Percentiles rank a stretch among this genome's conserved stretches.
These are phyloP conservation scores for Oreochromis grahami DNA, from an alignment of 2,797 vertebrate genomes.

Conservation along the genomic window DNA sequence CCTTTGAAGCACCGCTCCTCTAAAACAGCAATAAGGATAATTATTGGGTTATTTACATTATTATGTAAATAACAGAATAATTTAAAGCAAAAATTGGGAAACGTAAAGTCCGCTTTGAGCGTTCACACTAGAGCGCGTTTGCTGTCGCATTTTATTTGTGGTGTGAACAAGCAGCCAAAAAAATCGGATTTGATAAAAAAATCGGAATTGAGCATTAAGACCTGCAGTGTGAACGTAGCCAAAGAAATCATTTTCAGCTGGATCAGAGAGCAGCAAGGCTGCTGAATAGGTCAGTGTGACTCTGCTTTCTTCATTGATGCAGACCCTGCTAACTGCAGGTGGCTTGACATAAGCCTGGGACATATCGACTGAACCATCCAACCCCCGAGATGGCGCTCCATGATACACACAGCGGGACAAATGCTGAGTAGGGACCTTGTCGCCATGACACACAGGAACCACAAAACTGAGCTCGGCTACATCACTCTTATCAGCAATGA, in stretches of 20 bases:
- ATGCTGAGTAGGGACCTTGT: neutral
- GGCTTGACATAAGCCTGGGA: conserved; percentile 2
- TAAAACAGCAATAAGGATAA: too few species aligned
- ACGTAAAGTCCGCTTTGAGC: too few species aligned
- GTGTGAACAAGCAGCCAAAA: too few species aligned
- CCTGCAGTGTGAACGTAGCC: too few species aligned
- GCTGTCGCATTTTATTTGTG: too few species aligned
- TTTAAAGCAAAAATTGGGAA: too few species aligned
- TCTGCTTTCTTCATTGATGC: conserved; percentile 3
- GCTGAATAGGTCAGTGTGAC: conserved; percentile 26
- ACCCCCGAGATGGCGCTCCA: neutral
- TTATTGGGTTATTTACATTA: too few species aligned
- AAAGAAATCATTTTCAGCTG: conserved; percentile 26
- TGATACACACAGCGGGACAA: neutral
- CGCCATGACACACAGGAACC: neutral
- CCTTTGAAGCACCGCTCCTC: too few species aligned
- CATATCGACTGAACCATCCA: conserved; percentile 10
- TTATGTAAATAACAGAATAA: too few species aligned
- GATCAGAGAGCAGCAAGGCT: conserved; percentile 22
- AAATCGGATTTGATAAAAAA: too few species aligned
- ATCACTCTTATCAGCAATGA: neutral
- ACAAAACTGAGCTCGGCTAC: neutral
- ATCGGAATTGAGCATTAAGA: too few species aligned
- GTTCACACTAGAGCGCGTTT: too few species aligned
- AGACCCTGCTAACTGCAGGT: conserved; percentile 13